A percentile compares a stretch with the other conserved stretches of the same genome.
phyloP scores from a whole-genome alignment of 2,113 vertebrate species.

The Lanius ludovicianus region DNA sequence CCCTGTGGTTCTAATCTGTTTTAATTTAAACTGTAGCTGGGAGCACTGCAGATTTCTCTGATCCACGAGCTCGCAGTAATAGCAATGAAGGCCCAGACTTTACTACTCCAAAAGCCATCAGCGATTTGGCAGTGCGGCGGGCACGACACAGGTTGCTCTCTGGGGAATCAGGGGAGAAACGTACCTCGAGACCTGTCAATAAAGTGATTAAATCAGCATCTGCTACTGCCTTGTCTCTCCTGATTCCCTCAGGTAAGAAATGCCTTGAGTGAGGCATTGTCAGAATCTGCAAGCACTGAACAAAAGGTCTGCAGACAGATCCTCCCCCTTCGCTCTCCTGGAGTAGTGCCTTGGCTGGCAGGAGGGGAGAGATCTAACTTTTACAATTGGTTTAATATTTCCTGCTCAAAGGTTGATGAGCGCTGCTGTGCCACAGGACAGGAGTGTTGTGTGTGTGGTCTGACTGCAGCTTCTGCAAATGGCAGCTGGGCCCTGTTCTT shows the following conservation, averaged over 20 bases:
- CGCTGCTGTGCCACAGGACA: neutral
- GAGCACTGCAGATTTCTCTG: constrained; percentile 76
- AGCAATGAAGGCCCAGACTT: constrained; percentile 72
- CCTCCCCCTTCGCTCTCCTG: neutral
- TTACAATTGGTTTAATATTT: neutral
- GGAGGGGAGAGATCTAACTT: constrained; percentile 12
- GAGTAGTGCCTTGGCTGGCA: neutral
- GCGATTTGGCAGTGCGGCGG: constrained; percentile 91
- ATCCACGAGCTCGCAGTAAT: constrained; percentile 71
- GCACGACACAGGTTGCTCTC: constrained; percentile 94
- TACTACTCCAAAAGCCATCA: constrained; percentile 91
- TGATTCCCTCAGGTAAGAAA: constrained; percentile 91
- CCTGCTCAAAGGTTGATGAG: neutral
- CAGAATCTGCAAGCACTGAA: constrained; percentile 35
- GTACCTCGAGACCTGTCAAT: constrained; percentile 85
- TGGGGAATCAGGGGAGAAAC: constrained; percentile 89
- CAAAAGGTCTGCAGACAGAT: constrained; percentile 20
- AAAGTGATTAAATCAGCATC: constrained; percentile 99
- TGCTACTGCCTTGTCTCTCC: constrained; percentile 91
- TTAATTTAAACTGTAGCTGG: constrained; percentile 78
- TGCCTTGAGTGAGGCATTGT: constrained; percentile 28
- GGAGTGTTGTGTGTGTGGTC: neutral
- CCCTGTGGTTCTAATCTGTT: constrained; percentile 70
- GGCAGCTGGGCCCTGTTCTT: neutral
- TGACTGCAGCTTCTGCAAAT: constrained; percentile 25